Evolutionary conservation across 2,888 invertebrate genomes (phyloP).

Genomic region (Melangyna quadrimaculata): DNA sequence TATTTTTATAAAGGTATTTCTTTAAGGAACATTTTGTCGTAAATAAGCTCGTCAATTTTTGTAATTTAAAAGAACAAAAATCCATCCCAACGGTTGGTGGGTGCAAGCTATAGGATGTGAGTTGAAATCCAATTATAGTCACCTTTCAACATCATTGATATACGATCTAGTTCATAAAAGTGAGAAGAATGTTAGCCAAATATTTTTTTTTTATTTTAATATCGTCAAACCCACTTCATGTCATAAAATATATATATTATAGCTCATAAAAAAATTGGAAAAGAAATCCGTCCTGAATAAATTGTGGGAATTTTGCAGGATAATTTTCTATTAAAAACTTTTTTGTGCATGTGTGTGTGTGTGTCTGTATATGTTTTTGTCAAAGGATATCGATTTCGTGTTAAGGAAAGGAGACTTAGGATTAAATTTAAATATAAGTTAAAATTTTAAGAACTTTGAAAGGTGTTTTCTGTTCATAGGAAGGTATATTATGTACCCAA

Average conservation of each 20-base stretch:
- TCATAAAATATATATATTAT: conserved; percentile 24
- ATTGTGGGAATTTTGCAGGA: conserved; percentile 34
- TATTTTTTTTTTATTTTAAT: neutral
- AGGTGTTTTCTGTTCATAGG: neutral
- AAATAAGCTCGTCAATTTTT: conserved; percentile 9
- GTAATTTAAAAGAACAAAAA: neutral
- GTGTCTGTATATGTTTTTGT: neutral
- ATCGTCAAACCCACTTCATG: conserved; percentile 10
- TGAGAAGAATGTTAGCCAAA: neutral
- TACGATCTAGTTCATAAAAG: conserved; percentile 18
- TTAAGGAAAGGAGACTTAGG: conserved; percentile 11
- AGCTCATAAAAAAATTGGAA: conserved; percentile 19
- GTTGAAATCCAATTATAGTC: conserved; percentile 29
- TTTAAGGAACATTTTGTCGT: neutral
- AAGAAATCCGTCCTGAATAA: conserved; percentile 37
- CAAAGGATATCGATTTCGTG: conserved; percentile 44
- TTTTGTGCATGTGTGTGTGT: no score
- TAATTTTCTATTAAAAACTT: conserved; percentile 21
- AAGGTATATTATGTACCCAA: neutral
- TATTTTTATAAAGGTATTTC: neutral
- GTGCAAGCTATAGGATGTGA: neutral
- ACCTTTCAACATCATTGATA: conserved; percentile 13
- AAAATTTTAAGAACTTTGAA: neutral
- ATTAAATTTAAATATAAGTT: conserved; percentile 35
- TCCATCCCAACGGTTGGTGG: neutral